Base-by-base conservation (phyloP, 2,797 vertebrate species). In the Carcharodon carcharias region DNA sequence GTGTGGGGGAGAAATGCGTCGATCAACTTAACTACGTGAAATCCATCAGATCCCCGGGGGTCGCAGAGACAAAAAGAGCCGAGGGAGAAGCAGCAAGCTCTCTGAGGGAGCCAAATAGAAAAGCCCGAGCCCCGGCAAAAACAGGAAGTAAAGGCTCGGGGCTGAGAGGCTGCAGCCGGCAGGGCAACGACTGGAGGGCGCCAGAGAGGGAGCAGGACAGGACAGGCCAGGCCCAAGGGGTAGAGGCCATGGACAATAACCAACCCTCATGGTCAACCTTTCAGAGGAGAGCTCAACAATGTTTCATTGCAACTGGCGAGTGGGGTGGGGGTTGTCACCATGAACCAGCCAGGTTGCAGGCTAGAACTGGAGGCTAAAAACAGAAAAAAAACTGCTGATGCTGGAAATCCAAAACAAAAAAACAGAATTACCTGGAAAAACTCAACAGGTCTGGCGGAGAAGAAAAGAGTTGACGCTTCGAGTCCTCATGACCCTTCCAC, bases 11-110 rank as follows among this genome's bases (percentile, higher is more conserved):
- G 45, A 50, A 50, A 50, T 50, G 40, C 89, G 58, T 35, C 96
- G 93, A 69, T 26, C 31, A 11, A 85, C 93, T 56, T 91, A 96
- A 56, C 97, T 97, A 98, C 50, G 98, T 98, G 92, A 98, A 97
- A 98, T 98, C 98, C 98, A 98, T 98, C 97, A 50, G 97, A 97
- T 97, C 93, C 96, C 91, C 96, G 96, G 61, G 87, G 93, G 96
- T 94, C 96, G 89, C 95, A 87, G 96, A 73, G 61, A 91, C n/a
- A 96, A 97, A 97, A 96, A 97, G 97, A 0, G 56, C 97, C 97
- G 96, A 96, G 96, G 96, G 97, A 97, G 97, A 97, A 97, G 12
- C 35, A 96, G 97, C 73, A 97, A 96, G 23, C 4, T 1, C n/a
- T 97, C 96, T 96, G 96, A 97, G 97, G 94, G 97, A 97, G 97